Evolutionary conservation across 2,888 invertebrate species (phyloP).

Genomic region (Phlogophora meticulosa): DNA sequence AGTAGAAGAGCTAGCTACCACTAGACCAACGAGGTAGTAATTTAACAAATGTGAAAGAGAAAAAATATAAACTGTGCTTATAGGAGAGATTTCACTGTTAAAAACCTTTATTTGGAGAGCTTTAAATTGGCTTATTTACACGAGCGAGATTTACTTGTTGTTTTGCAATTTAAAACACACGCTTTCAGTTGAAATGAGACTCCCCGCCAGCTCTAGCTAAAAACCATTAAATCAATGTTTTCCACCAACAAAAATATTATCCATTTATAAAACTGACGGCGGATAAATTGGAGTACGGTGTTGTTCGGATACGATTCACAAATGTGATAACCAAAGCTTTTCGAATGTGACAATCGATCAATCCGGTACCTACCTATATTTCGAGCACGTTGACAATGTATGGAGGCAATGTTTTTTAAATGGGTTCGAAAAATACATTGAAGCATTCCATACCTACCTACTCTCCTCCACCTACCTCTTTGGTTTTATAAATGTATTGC

Average conservation of each 20-base stretch:
- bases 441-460: neutral
- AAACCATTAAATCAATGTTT: constrained; percentile 26
- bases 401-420: constrained; percentile 3
- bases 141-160: neutral
- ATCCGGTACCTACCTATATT: constrained; percentile 7
- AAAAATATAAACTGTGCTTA: neutral
- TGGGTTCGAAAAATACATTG: neutral
- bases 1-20: no score
- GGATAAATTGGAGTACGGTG: constrained; percentile 35
- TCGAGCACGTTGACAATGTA: constrained; percentile 7
- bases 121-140: neutral
- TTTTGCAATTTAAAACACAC: constrained; percentile 15
- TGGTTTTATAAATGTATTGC: no score
- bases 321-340: constrained; percentile 21
- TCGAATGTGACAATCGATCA: constrained; percentile 45
- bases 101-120: neutral
- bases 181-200: neutral
- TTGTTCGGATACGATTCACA: constrained; percentile 12
- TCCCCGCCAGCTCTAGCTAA: constrained; percentile 7
- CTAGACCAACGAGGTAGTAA: no score
- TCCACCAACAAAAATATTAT: constrained; percentile 25
- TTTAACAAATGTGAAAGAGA: neutral
- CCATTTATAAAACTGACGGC: constrained; percentile 32
- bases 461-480: no score
- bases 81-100: neutral